Base-by-base conservation (phyloP, 2,888 invertebrate genomes). In the Pollenia angustigena region DNA sequence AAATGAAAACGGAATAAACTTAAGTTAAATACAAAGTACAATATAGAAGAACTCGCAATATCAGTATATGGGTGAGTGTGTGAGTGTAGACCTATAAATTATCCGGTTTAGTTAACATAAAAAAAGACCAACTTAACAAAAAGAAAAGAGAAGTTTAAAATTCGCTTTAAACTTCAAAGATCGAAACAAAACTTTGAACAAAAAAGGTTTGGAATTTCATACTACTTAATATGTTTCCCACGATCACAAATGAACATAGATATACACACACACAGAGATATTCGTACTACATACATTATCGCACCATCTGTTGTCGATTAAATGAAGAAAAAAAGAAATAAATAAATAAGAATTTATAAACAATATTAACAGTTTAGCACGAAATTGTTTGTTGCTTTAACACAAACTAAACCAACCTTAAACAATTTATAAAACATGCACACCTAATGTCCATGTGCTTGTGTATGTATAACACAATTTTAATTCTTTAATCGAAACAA, bases 191-290 rank as follows among this genome's bases (percentile, higher is more conserved):
- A 32, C 23, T 11, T 16, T 52, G 50, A 76, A 60, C 66, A 50
- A 54, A 64, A 64, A 80, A 23, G 52, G 81, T 87, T 68, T 85
- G 81, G 69, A 81, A 74, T 87, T 87, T 85, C 69, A 81, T 56
- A 54, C 68, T 72, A 74, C 74, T 72, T 81, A 87, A 87, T 81
- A 85, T 87, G 81, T 85, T 87, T 87, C 87, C 85, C 87, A 87
- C 87, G 87, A 81, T 72, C 84, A 44, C 71, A 60, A 74, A 56
- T 71, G 52, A 62, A 64, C 50, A 62, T 48, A 42, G 8, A 23
- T 40, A 74, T 12, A 60, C 32, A 46, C 23, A 23, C 23, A 48
- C 12, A 80, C 14, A 54, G 32, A 64, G 18, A 44, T 18, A 72
- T 23, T 14, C n/a, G 52, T 23, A 76, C n/a, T 16, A 32, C 44